Conservation (phyloP, 2,797 vertebrate genomes). For the Sebastes minor region DNA sequence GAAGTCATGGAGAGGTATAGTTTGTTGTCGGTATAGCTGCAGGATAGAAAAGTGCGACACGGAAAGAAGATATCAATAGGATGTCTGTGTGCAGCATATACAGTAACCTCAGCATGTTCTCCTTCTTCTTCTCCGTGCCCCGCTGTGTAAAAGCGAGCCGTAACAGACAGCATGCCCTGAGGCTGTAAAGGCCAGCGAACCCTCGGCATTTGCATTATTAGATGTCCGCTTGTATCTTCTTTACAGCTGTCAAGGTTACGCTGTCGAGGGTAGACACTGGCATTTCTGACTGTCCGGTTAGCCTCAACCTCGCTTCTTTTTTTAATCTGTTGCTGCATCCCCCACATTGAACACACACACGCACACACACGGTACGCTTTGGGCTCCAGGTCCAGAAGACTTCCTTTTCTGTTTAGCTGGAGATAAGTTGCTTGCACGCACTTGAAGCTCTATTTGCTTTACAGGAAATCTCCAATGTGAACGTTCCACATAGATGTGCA, state of each 20-base stretch:
- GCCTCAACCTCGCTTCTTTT: neutral
- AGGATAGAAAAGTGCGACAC: slow-evolving; percentile 12
- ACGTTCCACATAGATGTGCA: slow-evolving; percentile 3
- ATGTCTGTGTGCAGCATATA: neutral
- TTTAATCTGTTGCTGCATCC: neutral
- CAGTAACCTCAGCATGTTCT: neutral
- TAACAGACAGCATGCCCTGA: slow-evolving; percentile 50
- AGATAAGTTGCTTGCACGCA: slow-evolving; percentile 10
- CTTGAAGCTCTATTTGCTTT: neutral
- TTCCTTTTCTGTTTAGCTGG: slow-evolving; percentile 1
- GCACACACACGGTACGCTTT: neutral
- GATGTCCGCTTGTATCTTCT: slow-evolving; percentile 68
- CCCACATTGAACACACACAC: neutral
- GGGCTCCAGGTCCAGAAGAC: neutral
- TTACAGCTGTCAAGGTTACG: slow-evolving; percentile 55
- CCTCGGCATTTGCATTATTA: slow-evolving; percentile 70
- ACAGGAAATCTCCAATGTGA: neutral
- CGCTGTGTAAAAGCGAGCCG: slow-evolving; percentile 18
- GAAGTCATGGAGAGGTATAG: slow-evolving; percentile 25
- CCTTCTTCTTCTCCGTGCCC: neutral
- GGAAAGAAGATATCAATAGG: slow-evolving; percentile 13
- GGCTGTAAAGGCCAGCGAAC: slow-evolving; percentile 65
- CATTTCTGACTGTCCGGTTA: slow-evolving; percentile 64
- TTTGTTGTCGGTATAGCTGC: slow-evolving; percentile 24
- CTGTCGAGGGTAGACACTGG: slow-evolving; percentile 45